These are phyloP conservation scores for Osmoderma eremita DNA, from an alignment of 2,888 invertebrate species.

Conservation along the genomic window DNA sequence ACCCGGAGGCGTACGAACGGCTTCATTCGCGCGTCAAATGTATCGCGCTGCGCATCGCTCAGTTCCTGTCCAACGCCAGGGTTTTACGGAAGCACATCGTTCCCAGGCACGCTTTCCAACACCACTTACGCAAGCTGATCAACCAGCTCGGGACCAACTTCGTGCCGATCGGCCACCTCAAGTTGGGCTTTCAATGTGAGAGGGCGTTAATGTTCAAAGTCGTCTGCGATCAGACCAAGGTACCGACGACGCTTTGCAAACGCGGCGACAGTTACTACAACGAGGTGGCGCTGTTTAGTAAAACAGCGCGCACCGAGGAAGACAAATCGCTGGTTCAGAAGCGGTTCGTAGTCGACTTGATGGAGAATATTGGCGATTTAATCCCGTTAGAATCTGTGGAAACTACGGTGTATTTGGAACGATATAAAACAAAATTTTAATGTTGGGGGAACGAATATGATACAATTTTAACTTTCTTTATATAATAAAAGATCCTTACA, in stretches of 20 bases:
- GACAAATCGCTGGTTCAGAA: slow-evolving; percentile 27
- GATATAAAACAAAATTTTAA: no score
- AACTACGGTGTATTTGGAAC: neutral
- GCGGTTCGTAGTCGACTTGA: slow-evolving; percentile 63
- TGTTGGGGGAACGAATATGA: no score
- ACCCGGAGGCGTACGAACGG: neutral
- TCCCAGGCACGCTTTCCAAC: neutral
- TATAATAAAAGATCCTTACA: no score
- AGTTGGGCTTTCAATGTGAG: slow-evolving; percentile 64
- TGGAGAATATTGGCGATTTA: slow-evolving; percentile 62
- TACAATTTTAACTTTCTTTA: no score
- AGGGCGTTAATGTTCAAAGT: slow-evolving; percentile 64
- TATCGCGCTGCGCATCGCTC: neutral
- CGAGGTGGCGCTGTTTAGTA: slow-evolving; percentile 52
- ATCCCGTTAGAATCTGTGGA: slow-evolving; percentile 49
- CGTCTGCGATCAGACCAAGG: slow-evolving; percentile 64
- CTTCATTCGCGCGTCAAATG: slow-evolving; percentile 7
- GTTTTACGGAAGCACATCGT: neutral
- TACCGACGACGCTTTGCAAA: slow-evolving; percentile 65
- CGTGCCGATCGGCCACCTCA: slow-evolving; percentile 63
- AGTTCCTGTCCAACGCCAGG: neutral
- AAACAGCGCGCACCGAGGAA: slow-evolving; percentile 52
- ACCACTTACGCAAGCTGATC: slow-evolving; percentile 13
- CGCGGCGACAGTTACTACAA: slow-evolving; percentile 40
- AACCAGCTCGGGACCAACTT: slow-evolving; percentile 58